phyloP scores from a whole-genome alignment of 2,113 vertebrate species.

The Tragulus kanchil region DNA sequence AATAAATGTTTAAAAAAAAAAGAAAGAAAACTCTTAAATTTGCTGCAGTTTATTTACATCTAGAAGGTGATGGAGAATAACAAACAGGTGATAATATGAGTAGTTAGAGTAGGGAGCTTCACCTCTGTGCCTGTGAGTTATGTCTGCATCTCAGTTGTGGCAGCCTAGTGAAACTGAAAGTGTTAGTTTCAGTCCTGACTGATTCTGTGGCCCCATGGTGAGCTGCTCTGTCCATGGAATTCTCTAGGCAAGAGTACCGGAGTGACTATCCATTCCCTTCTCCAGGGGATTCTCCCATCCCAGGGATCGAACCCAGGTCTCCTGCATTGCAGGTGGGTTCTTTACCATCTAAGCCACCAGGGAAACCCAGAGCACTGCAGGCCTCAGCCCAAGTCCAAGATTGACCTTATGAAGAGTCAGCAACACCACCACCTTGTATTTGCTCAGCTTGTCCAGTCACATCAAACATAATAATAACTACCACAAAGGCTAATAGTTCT shows the following conservation, averaged over 20 bases:
- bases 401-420: background rate
- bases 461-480: background rate
- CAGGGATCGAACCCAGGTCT: background rate
- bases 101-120: background rate
- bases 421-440: background rate
- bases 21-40: background rate
- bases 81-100: background rate
- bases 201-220: background rate
- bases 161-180: background rate
- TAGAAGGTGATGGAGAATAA: conserved; percentile 1
- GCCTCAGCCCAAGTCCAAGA: background rate
- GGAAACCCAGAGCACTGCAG: background rate
- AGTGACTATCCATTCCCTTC: background rate
- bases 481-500: background rate
- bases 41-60: background rate
- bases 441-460: background rate
- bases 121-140: background rate
- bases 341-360: background rate
- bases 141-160: background rate
- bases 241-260: background rate
- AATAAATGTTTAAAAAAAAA: background rate
- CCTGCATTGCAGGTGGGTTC: background rate
- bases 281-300: background rate
- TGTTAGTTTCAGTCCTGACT: background rate
- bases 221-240: background rate